Conservation (phyloP, 2,888 invertebrate species). For the Hypsopygia costalis region DNA sequence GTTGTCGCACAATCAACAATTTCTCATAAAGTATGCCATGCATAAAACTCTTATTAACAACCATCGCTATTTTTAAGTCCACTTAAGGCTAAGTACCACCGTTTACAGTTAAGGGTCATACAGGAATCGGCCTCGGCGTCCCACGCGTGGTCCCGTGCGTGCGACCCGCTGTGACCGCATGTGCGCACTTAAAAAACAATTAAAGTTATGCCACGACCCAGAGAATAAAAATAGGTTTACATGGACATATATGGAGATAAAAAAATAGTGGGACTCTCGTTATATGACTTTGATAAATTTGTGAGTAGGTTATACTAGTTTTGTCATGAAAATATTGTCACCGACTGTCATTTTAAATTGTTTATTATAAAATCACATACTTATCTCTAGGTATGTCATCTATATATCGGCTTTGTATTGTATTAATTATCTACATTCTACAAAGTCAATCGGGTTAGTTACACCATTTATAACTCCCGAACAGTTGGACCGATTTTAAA, state of each 20-base stretch:
- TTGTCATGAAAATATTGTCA: too few relatives aligned
- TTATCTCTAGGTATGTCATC: too few relatives aligned
- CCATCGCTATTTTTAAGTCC: constrained; percentile 27
- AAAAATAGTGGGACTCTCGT: too few relatives aligned
- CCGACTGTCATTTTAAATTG: too few relatives aligned
- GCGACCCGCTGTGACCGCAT: constrained; percentile 25
- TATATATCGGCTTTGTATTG: too few relatives aligned
- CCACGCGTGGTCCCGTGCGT: constrained; percentile 33
- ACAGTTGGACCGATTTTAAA: too few relatives aligned
- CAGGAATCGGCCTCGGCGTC: constrained; percentile 27
- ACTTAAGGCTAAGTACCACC: constrained; percentile 23
- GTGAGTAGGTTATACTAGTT: too few relatives aligned
- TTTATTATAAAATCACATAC: too few relatives aligned
- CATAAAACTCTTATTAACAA: neutral
- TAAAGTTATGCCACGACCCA: constrained; percentile 61
- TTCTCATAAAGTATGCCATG: neutral
- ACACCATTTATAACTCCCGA: too few relatives aligned
- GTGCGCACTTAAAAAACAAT: constrained; percentile 70
- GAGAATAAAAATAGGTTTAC: constrained; percentile 27
- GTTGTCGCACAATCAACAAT: neutral
- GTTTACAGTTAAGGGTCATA: constrained; percentile 33
- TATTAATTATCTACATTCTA: too few relatives aligned
- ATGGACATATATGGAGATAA: constrained; percentile 21
- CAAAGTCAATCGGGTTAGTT: too few relatives aligned
- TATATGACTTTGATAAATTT: too few relatives aligned